Evolutionary conservation across 2,113 vertebrate species (phyloP), one percentile per base, ranked within the genome.

Genomic region (Callionymus lyra): DNA sequence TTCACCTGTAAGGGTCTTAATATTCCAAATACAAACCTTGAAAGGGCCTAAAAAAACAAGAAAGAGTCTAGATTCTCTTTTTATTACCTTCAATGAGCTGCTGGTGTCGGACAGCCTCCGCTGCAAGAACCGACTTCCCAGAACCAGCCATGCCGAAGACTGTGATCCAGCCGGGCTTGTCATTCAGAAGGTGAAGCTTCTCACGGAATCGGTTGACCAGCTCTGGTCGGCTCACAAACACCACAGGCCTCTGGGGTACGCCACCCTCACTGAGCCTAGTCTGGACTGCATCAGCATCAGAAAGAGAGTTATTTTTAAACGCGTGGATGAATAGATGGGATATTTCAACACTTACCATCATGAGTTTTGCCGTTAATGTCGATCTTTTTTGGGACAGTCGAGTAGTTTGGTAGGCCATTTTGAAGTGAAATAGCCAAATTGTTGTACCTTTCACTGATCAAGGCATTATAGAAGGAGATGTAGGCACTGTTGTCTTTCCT

Each of bases 131-230:
- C n/a, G 95, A 93, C 75, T 99, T 99, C 6, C 95, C 95, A 5
- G 92, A 97, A 41, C 94, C 95, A 12, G 95, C 94, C 95, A 99
- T 98, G 44, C 95, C 95, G 50, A 89, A 90, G 12, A 99, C 76
- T 0, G 87, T 88, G 41, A 99, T 86, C 95, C 94, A 99, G 3
- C 93, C 95, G 0, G 90, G 58, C 2, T 86, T 79, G 5, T 42
- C 78, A 56, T 80, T 80, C 57, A 99, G 68, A 12, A 50, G 63
- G 34, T 48, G 65, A 11, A 99, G 84, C 27, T 87, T 89, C 61
- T 91, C 71, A 56, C 90, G 87, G 72, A 96, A 70, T 32, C 55
- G 68, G 50, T 85, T 85, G 37, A 92, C 60, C 56, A 92, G 70
- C 51, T 82, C 66, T 17, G 86, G 88, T 9, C 94, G 86, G 53